Conservation (phyloP, 2,113 vertebrate genomes). For the Clupea harengus region DNA sequence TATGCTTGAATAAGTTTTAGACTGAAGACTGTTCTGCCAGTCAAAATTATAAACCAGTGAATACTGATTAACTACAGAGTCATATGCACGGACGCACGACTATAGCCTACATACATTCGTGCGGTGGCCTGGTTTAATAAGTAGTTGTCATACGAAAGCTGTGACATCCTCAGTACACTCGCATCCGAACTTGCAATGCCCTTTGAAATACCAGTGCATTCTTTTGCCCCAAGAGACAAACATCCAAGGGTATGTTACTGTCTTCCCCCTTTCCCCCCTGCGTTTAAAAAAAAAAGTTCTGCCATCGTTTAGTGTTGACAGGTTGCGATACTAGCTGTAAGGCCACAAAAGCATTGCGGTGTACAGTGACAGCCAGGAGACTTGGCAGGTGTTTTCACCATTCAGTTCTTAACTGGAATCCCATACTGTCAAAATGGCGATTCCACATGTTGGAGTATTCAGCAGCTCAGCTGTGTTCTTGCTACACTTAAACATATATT, state of each 20-base stretch:
- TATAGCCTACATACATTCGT: too few species aligned
- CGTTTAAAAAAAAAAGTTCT: background rate
- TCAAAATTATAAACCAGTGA: too few species aligned
- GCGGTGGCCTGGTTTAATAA: too few species aligned
- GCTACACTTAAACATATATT: slow-evolving; percentile 35
- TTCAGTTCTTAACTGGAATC: slow-evolving; percentile 36
- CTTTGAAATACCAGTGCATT: background rate
- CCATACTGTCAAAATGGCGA: slow-evolving; percentile 40
- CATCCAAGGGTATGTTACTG: background rate
- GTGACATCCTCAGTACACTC: background rate
- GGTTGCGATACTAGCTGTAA: slow-evolving; percentile 22
- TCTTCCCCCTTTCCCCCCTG: background rate
- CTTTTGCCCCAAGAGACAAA: background rate
- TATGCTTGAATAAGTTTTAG: too few species aligned
- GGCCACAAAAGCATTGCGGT: slow-evolving; percentile 30
- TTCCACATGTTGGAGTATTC: slow-evolving; percentile 39
- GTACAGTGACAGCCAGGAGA: slow-evolving; percentile 38
- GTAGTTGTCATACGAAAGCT: background rate
- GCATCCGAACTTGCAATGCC: background rate
- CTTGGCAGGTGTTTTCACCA: slow-evolving; percentile 46
- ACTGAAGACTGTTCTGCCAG: too few species aligned
- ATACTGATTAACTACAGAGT: too few species aligned
- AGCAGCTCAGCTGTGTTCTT: slow-evolving; percentile 18
- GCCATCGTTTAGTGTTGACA: slow-evolving; percentile 34
- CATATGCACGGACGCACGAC: too few species aligned